phyloP scores from a whole-genome alignment of 1,140 invertebrate species.

The Dryas iulia region DNA sequence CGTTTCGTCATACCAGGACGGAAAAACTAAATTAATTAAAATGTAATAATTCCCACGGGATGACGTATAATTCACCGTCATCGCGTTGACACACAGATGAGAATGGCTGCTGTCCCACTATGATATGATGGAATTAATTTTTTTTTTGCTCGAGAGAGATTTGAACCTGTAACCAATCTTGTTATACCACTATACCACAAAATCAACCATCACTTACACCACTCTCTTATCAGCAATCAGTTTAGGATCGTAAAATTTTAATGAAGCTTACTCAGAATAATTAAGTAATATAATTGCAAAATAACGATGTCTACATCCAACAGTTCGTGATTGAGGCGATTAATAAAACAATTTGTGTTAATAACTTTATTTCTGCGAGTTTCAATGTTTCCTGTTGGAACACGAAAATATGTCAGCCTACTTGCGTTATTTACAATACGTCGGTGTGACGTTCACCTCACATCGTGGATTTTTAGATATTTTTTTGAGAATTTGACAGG shows the following conservation, averaged over 20 bases:
- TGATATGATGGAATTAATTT: too few relatives aligned
- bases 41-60: too few relatives aligned
- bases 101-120: too few relatives aligned
- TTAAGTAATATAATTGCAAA: conserved; percentile 29
- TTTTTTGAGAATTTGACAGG: neutral
- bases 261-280: conserved; percentile 20
- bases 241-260: conserved; percentile 23
- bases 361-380: conserved; percentile 25
- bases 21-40: too few relatives aligned
- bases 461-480: neutral
- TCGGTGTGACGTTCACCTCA: neutral
- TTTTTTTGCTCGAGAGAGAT: too few relatives aligned
- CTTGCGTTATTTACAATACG: neutral
- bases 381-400: conserved; percentile 10
- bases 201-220: too few relatives aligned
- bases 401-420: conserved; percentile 3
- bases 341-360: conserved; percentile 31
- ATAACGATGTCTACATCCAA: conserved; percentile 10
- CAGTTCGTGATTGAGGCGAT: conserved; percentile 21
- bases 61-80: too few relatives aligned
- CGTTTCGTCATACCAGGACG: too few relatives aligned
- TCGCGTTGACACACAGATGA: too few relatives aligned
- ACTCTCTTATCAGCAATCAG: conserved; percentile 19
- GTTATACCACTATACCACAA: too few relatives aligned
- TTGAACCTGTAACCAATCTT: too few relatives aligned